A percentile compares a stretch with the other conserved stretches of the same genome.
These are phyloP conservation scores for Spatulosminthurus flaviceps DNA, from an alignment of 2,888 invertebrate species.

Conservation along the genomic window DNA sequence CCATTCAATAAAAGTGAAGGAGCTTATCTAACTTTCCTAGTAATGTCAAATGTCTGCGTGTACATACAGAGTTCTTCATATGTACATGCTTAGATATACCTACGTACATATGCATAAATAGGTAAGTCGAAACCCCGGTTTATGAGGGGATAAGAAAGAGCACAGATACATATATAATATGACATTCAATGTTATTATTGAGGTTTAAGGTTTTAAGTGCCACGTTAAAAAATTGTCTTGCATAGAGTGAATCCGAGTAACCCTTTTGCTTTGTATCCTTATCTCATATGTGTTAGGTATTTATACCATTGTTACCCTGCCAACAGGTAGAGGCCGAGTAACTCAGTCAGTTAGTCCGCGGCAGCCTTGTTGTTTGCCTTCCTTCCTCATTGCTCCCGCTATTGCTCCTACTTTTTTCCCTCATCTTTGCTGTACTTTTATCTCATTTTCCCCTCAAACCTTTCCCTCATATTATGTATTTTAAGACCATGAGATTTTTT, in stretches of 20 bases:
- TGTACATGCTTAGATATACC: not conserved
- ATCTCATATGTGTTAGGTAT: not conserved
- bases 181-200: not conserved
- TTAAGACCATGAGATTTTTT: not conserved
- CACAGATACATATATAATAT: no score
- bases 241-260: not conserved
- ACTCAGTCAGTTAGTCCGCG: conserved; percentile 4
- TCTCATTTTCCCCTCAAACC: not conserved
- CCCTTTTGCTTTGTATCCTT: not conserved
- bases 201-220: not conserved
- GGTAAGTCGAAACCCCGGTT: no score
- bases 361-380: conserved; percentile 3
- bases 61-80: not conserved
- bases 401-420: conserved; percentile 13
- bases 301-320: conserved; percentile 2
- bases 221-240: not conserved
- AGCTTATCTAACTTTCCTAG: conserved; percentile 2
- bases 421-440: not conserved
- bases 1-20: conserved; percentile 29
- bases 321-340: not conserved
- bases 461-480: no score
- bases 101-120: no score
- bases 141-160: no score
- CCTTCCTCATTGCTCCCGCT: conserved; percentile 34
- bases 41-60: not conserved